Base-by-base conservation (phyloP, 2,113 vertebrate genomes). In the Gallinago undulata region DNA sequence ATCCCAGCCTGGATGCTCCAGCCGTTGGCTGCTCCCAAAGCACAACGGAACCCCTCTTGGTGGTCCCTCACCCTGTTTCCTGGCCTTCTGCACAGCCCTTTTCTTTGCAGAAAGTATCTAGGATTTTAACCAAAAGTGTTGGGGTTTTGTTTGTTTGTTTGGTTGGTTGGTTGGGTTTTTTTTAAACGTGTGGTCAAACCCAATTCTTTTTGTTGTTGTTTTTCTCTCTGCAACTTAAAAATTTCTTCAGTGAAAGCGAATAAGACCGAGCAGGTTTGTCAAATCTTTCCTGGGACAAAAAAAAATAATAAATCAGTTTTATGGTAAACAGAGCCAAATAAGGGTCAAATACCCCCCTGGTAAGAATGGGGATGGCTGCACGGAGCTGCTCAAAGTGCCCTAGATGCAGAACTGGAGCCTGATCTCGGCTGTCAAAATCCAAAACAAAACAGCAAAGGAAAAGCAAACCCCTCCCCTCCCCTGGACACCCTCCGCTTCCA, bases 181-280 rank as follows among this genome's bases (percentile, higher is more conserved):
- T 57, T 33, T 12, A 21, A 57, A 22, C 0, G 1, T 0, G 0
- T 30, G 22, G 67, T 87, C 23, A 85, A 28, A 30, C 56, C 3
- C 4, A 7, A 2, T 19, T 8, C 27, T 57, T 69, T 21, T 39
- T 53, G 7, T 39, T 63, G 51, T 33, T 25, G 31, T 15, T 82
- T 80, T 94, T 63, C 45, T 90, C 63, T 57, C 28, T 60, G 17
- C 18, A 73, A 60, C 78, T 67, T 64, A 48, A 70, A 94, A 93
- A 66, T 21, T 41, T 3, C 53, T 76, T 59, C 53, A 72, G 57
- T 3, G 2, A 63, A 86, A 85, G 18, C 15, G n/a, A 88, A 69
- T 75, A 21, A 86, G 10, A 39, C 57, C 43, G 35, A 86, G 35
- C 23, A 56, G 31, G 33, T 60, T 43, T 76, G 43, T 56, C 35